Base-by-base conservation (phyloP, 1,140 invertebrate genomes). In the Conus betulinus region DNA sequence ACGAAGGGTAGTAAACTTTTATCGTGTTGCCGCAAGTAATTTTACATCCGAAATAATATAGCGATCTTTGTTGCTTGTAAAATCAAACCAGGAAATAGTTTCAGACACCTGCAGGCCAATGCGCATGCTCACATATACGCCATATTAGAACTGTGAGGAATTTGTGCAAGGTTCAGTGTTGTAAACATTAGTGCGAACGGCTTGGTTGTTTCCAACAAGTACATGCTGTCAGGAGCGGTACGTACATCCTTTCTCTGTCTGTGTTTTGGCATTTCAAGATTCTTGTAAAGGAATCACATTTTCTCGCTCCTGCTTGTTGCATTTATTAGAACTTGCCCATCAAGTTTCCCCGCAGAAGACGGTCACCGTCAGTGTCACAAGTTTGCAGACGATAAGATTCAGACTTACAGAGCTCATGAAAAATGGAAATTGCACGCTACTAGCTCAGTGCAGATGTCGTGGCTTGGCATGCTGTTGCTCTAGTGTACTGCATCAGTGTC, bases 101-200 rank as follows among this genome's bases (percentile, higher is more conserved):
- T 76, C 71, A 87, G 87, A 85, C 27, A 87, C 51, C 81, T 63
- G 17, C 78, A 67, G 60, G 76, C 39, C 79, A 89, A 83, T 88
- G 91, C 90, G 91, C 91, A 92, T 92, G 91, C 88, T 87, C 85
- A 88, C 76, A 87, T 60, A 53, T 85, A 86, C 89, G 90, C 91
- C 90, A 91, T 91, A 57, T 92, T 91, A 90, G 63, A 84, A 81
- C 57, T 71, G 84, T 63, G 84, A 79, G 89, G 67, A 88, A 71
- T 88, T 82, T 78, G 74, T 60, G 71, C 39, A 27, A 85, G 71
- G 79, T 87, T n/a, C 82, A 84, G 83, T 87, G 39, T 55, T 67
- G 83, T 81, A 67, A 53, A 83, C 52, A 52, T 20, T 74, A 52
- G n/a, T 55, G n/a, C 55, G 39, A 63, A 27, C 10, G n/a, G 53